Evolutionary conservation across 2,113 vertebrate genomes (phyloP), one percentile per base, ranked within the genome.

Genomic region (Cromileptes altivelis): DNA sequence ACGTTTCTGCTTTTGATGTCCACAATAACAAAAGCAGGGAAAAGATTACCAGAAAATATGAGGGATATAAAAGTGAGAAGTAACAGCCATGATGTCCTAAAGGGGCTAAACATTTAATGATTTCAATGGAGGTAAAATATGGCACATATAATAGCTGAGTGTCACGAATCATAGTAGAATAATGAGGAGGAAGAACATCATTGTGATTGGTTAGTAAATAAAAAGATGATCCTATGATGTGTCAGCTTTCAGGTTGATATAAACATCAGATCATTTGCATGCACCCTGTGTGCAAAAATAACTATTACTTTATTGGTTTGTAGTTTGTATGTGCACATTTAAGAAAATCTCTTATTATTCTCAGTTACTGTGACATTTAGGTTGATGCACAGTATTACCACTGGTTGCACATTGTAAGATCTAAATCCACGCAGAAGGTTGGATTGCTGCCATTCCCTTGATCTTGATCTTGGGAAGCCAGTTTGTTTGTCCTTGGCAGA

Each of bases 401-500:
- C 50, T 1, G 9, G 25, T 17, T 33, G 33, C 25, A 47, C 57
- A 55, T 1, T 1, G 19, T 23, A 40, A 15, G 25, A 69, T 27
- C 40, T 49, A 11, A 63, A 57, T 50, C 15, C 18, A 13, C 14
- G 42, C 0, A 23, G 45, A 72, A 4, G 19, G 19, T 12, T 21
- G 61, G 49, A 55, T 23, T 1, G 50, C 19, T 61, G 57, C 27
- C 52, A 0, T 45, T 30, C 23, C 55, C 63, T 30, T 60, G 23
- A 63, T 69, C 23, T 45, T 6, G 10, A 1, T 33, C 62, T 64
- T 27, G 23, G 30, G 49, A 23, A 67, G 55, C 47, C 63, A 4
- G 25, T 0, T 1, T 71, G 74, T 84, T 72, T 62, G 84, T 79
- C 82, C 45, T 77, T 25, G 50, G 60, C 81, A 23, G 27, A 57